Evolutionary conservation across 2,888 invertebrate species (phyloP).

Genomic region (Anticlea derivata): DNA sequence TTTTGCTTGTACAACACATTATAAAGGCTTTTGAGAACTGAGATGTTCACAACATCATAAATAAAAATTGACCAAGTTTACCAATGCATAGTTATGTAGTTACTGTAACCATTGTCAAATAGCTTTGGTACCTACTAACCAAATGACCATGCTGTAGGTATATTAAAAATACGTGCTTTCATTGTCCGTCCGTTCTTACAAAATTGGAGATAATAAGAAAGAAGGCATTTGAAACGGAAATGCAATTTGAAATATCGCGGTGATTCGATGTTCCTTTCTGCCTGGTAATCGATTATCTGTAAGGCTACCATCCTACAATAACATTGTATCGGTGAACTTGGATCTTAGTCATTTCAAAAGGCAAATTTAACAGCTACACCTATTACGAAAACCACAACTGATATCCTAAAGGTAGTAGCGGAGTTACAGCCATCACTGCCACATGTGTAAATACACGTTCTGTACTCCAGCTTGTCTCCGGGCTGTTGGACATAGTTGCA

Average conservation of each 20-base stretch:
- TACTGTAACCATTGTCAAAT: neutral
- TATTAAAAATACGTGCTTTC: no score
- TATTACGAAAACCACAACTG: slow-evolving; percentile 43
- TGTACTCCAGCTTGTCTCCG: slow-evolving; percentile 92
- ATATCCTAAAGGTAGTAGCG: slow-evolving; percentile 56
- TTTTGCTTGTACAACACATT: neutral
- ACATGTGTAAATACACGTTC: slow-evolving; percentile 95
- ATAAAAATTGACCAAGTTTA: neutral
- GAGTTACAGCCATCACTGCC: slow-evolving; percentile 92
- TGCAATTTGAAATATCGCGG: no score
- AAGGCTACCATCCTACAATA: no score
- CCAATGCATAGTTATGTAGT: neutral
- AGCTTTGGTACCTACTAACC: neutral
- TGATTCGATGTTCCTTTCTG: no score
- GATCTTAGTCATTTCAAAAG: slow-evolving; percentile 22
- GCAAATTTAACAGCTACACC: slow-evolving; percentile 36
- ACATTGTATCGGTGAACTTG: neutral
- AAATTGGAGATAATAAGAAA: no score
- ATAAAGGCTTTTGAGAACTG: neutral
- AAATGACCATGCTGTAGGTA: no score
- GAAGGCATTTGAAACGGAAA: no score
- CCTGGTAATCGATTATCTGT: no score
- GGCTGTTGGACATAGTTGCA: slow-evolving; percentile 94
- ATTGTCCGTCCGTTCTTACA: no score
- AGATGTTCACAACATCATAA: slow-evolving; percentile 6